These are phyloP conservation scores for Pseudomugil tenellus DNA, from an alignment of 2,797 vertebrate species.

Conservation along the genomic window DNA sequence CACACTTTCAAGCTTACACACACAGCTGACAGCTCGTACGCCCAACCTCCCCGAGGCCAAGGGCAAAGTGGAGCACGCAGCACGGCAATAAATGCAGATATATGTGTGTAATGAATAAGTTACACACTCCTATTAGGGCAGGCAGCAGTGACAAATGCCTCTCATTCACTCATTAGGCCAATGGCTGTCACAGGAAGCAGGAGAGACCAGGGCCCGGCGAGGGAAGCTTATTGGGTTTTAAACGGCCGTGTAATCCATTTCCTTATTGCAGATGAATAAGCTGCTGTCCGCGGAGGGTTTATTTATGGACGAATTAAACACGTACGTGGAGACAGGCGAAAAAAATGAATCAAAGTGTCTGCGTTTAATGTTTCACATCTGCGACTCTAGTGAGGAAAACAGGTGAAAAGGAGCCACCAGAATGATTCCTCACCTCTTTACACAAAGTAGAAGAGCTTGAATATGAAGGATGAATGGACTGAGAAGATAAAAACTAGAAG, in stretches of 20 bases:
- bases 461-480: constrained; percentile 13
- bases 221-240: constrained; percentile 78
- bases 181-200: constrained; percentile 49
- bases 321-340: constrained; percentile 32
- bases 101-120: constrained; percentile 78
- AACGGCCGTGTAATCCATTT: constrained; percentile 76
- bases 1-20: neutral
- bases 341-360: constrained; percentile 39
- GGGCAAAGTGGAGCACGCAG: constrained; percentile 27
- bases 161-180: constrained; percentile 80
- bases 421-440: neutral
- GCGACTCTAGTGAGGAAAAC: neutral
- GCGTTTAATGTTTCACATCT: neutral
- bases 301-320: constrained; percentile 71
- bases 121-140: constrained; percentile 73
- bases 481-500: constrained; percentile 10
- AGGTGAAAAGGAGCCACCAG: neutral
- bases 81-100: constrained; percentile 58
- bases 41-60: constrained; percentile 49
- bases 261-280: constrained; percentile 77
- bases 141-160: constrained; percentile 77
- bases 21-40: constrained; percentile 29
- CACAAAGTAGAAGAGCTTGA: neutral
- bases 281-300: constrained; percentile 53
- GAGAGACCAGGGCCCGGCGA: constrained; percentile 27